A percentile compares a stretch with the other conserved stretches of the same genome.
These are phyloP conservation scores for Hippoglossus hippoglossus DNA, from an alignment of 2,797 vertebrate species.

Conservation along the genomic window DNA sequence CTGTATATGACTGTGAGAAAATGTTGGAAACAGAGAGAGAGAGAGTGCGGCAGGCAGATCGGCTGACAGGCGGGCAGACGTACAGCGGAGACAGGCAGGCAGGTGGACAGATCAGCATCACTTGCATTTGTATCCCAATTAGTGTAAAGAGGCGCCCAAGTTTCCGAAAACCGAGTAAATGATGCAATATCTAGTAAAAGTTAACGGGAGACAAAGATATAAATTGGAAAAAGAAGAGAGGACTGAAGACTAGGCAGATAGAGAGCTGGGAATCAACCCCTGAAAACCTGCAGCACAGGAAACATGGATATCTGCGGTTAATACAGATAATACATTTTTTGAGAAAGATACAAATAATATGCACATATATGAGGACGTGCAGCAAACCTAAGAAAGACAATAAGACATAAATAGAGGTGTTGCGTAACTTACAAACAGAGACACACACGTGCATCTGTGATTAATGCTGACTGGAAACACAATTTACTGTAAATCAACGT, in stretches of 20 bases:
- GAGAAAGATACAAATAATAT: not conserved
- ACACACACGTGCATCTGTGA: not conserved
- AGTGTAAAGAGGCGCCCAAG: slow-evolving; percentile 33
- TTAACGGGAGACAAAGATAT: slow-evolving; percentile 10
- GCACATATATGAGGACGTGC: not conserved
- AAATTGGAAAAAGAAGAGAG: slow-evolving; percentile 1
- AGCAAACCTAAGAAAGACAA: not conserved
- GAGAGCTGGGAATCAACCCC: too few species aligned
- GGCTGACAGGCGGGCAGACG: slow-evolving; percentile 36
- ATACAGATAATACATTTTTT: too few species aligned
- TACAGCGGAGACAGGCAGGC: slow-evolving; percentile 26
- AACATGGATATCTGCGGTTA: not conserved
- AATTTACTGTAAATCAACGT: too few species aligned
- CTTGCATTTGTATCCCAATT: slow-evolving; percentile 54
- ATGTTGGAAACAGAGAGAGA: slow-evolving; percentile 46
- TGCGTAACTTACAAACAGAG: not conserved
- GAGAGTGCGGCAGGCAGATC: slow-evolving; percentile 7
- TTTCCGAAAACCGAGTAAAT: slow-evolving; percentile 19
- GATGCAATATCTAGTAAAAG: slow-evolving; percentile 35
- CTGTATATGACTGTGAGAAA: slow-evolving; percentile 59
- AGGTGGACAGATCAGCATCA: slow-evolving; percentile 24
- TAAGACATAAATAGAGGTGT: not conserved
- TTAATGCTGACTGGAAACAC: slow-evolving; percentile 1
- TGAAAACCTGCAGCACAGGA: not conserved
- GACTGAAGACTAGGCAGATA: too few species aligned